Evolutionary conservation across 2,113 vertebrate species (phyloP).

Genomic region (Pterocles burchelli): DNA sequence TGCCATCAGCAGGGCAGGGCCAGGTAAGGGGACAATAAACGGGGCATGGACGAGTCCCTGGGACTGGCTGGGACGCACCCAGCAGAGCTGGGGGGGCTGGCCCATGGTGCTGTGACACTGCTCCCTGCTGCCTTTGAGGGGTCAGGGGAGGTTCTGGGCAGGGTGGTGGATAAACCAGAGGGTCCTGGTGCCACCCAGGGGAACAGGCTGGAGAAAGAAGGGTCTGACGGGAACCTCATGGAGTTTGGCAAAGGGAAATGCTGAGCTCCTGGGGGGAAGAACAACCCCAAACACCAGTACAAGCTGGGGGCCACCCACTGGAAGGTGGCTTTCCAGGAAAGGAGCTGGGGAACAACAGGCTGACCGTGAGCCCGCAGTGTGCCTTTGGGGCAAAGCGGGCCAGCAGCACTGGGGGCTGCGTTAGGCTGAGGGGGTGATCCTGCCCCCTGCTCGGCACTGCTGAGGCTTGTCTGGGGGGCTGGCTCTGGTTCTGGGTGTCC

Average conservation of each 20-base stretch:
- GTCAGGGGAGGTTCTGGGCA: neutral
- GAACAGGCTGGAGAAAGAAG: neutral
- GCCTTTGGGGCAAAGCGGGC: neutral
- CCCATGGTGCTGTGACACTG: neutral
- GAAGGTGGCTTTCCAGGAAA: too few relatives aligned
- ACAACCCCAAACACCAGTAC: neutral
- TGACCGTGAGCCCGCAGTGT: too few relatives aligned
- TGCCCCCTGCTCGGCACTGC: neutral
- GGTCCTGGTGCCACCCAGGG: too few relatives aligned
- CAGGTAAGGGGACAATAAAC: neutral
- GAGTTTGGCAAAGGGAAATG: neutral
- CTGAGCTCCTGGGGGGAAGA: neutral
- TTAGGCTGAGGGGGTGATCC: neutral
- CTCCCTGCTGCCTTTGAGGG: neutral
- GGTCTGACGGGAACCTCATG: neutral
- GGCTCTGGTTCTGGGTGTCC: neutral
- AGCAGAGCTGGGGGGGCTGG: neutral
- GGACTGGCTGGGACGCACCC: neutral
- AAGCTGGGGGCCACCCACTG: too few relatives aligned
- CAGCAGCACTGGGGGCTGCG: neutral
- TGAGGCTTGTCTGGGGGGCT: neutral
- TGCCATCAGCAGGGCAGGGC: neutral
- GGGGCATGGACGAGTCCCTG: accelerated
- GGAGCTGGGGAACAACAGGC: too few relatives aligned
- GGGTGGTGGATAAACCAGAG: neutral